A percentile compares a stretch with the other conserved stretches of the same genome.
Conservation (phyloP, 2,797 vertebrate species). For the Mareca penelope region DNA sequence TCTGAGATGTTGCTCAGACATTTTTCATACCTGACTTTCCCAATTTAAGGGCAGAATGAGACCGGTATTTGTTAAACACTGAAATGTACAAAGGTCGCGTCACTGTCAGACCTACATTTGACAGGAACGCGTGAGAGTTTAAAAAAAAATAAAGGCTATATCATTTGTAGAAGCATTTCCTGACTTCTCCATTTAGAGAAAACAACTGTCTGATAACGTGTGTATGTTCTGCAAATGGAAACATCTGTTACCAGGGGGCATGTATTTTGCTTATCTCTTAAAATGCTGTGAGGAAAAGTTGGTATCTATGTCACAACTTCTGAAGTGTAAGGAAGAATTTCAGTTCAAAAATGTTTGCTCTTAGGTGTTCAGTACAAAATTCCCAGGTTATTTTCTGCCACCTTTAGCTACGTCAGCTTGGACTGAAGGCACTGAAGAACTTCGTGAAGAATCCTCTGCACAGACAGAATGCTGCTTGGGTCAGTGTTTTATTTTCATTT, state of each 20-base stretch:
- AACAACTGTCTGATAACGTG: slow-evolving; percentile 54
- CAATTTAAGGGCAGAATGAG: not conserved
- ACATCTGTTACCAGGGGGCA: slow-evolving; percentile 58
- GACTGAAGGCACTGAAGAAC: not conserved
- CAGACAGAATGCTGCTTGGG: not conserved
- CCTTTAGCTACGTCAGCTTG: not conserved
- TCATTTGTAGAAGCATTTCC: slow-evolving; percentile 50
- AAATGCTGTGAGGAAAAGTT: slow-evolving; percentile 69
- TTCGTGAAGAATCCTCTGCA: not conserved
- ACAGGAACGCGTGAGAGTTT: slow-evolving; percentile 5
- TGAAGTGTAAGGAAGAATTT: not conserved
- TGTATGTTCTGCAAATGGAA: slow-evolving; percentile 69
- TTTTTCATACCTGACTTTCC: not conserved
- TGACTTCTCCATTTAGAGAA: slow-evolving; percentile 51
- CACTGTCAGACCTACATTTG: not conserved
- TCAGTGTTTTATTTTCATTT: not conserved
- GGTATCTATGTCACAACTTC: slow-evolving; percentile 7
- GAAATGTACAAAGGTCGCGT: not conserved
- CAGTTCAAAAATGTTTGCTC: not conserved
- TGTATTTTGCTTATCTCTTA: slow-evolving; percentile 62
- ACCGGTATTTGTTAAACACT: not conserved
- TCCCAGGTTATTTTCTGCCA: not conserved
- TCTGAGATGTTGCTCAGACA: not conserved
- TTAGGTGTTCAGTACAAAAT: not conserved
- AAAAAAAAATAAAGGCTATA: slow-evolving; percentile 23